Conservation (phyloP, 1,140 invertebrate genomes). For the Microplitis mediator region DNA sequence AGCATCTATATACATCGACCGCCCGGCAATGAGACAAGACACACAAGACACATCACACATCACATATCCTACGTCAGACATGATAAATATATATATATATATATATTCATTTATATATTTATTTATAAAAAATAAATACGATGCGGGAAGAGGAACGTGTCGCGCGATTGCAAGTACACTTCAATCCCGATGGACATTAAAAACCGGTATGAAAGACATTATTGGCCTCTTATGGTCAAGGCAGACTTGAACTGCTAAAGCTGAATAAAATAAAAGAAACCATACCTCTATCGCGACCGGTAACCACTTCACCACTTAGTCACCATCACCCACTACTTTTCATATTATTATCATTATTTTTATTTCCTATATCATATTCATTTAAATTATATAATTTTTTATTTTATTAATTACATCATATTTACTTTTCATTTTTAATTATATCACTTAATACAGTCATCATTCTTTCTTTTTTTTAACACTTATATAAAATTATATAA, state of each 20-base stretch:
- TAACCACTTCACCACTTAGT: constrained; percentile 32
- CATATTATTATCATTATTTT: constrained; percentile 6
- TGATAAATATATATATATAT: too few relatives aligned
- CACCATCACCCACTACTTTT: constrained; percentile 13
- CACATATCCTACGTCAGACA: too few relatives aligned
- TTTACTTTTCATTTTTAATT: neutral
- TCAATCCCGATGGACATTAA: constrained; percentile 19
- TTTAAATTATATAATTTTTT: neutral
- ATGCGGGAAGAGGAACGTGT: constrained; percentile 19
- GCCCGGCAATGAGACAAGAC: neutral
- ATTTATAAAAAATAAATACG: constrained; percentile 13
- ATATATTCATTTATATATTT: too few relatives aligned
- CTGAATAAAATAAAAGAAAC: constrained; percentile 34
- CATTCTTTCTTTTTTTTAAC: too few relatives aligned
- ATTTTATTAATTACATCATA: neutral
- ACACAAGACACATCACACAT: neutral
- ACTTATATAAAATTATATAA: too few relatives aligned
- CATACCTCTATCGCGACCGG: constrained; percentile 13
- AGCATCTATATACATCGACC: constrained; percentile 5
- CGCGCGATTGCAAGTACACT: neutral
- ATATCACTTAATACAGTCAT: too few relatives aligned
- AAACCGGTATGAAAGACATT: constrained; percentile 43
- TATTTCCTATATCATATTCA: neutral
- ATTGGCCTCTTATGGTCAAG: constrained; percentile 53
- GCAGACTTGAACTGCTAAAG: constrained; percentile 44